Conservation (phyloP, 2,113 vertebrate species). For the Myotis lucifugus region DNA sequence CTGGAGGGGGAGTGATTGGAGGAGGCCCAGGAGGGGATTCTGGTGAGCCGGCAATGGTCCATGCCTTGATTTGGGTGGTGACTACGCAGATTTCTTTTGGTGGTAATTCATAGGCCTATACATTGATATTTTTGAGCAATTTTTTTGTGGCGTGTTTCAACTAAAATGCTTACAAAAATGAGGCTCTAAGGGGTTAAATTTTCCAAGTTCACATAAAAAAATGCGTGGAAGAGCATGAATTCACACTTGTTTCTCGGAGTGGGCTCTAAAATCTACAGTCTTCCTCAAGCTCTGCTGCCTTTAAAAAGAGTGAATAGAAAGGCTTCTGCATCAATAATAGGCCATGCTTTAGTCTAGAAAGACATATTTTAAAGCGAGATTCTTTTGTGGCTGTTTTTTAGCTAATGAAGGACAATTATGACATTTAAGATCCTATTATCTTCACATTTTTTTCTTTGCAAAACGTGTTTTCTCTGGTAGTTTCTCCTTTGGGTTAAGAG, state of each 20-base stretch:
- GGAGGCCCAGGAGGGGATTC: background rate
- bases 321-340: background rate
- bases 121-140: background rate
- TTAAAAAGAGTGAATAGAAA: background rate
- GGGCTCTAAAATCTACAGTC: background rate
- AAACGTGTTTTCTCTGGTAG: background rate
- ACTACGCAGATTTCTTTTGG: background rate
- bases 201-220: background rate
- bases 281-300: background rate
- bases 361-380: slow-evolving; percentile 12
- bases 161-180: background rate
- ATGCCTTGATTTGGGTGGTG: background rate
- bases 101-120: background rate
- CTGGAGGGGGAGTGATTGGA: background rate
- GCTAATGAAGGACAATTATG: background rate
- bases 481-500: background rate
- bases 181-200: background rate
- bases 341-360: background rate
- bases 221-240: background rate
- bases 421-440: background rate
- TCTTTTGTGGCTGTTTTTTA: background rate
- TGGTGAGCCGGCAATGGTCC: background rate
- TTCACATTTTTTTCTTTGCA: background rate
- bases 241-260: background rate
- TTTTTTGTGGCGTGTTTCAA: background rate